Evolutionary conservation across 1,140 invertebrate genomes (phyloP).

Genomic region (Drosophila rufa): DNA sequence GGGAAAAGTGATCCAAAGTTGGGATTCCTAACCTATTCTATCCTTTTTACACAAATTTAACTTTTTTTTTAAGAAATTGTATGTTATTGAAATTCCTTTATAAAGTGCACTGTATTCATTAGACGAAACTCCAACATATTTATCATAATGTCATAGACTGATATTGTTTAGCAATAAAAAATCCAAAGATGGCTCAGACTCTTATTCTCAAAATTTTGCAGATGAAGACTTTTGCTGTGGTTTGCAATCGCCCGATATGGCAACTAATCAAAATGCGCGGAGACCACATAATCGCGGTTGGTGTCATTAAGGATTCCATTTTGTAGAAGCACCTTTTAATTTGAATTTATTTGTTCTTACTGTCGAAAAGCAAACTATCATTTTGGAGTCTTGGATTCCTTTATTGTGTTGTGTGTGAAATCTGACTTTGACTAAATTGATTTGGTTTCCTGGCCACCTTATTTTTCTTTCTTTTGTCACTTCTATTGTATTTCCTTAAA

Average conservation of each 20-base stretch:
- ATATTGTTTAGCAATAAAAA: not conserved
- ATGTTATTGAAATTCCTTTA: no score
- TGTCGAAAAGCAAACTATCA: not conserved
- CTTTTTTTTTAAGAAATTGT: no score
- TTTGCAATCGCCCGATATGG: conserved; percentile 90
- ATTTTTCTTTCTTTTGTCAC: not conserved
- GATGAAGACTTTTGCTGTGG: conserved; percentile 95
- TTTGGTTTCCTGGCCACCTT: not conserved
- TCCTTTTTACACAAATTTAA: no score
- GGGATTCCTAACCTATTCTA: no score
- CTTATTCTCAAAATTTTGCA: conserved; percentile 87
- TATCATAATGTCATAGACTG: not conserved
- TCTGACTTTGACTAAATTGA: not conserved
- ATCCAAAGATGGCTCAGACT: conserved; percentile 11
- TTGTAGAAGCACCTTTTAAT: conserved; percentile 6
- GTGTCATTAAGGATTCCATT: conserved; percentile 40
- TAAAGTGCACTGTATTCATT: no score
- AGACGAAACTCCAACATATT: no score
- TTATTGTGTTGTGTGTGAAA: not conserved
- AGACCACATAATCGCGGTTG: conserved; percentile 85
- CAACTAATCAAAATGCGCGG: conserved; percentile 85
- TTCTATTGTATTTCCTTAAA: not conserved
- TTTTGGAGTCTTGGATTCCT: conserved; percentile 6
- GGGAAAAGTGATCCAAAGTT: no score
- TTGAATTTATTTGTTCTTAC: not conserved